These are phyloP conservation scores for Sus scrofa DNA, from an alignment of 2,113 vertebrate genomes.

Conservation along the genomic window DNA sequence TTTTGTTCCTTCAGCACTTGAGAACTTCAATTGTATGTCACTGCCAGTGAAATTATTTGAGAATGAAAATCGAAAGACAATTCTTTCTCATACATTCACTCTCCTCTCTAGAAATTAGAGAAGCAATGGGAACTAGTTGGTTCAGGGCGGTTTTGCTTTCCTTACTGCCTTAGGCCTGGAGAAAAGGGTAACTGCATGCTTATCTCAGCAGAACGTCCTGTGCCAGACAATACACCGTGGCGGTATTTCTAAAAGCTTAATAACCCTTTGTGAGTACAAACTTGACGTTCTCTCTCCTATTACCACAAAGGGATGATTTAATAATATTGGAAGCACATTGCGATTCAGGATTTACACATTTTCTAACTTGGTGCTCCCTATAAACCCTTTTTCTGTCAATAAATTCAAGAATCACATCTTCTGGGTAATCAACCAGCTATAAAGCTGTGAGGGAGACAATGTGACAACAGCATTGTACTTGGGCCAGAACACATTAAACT, in stretches of 20 bases:
- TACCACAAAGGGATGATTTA: not conserved
- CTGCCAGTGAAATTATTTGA: not conserved
- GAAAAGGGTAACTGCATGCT: not conserved
- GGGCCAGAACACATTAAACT: not conserved
- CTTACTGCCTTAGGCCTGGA: not conserved
- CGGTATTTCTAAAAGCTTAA: not conserved
- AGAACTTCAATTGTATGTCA: slow-evolving; percentile 25
- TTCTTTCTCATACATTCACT: not conserved
- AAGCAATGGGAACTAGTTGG: not conserved
- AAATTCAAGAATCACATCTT: not conserved
- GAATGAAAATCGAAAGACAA: not conserved
- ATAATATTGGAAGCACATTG: not conserved
- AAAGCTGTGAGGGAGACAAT: not conserved
- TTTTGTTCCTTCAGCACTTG: not conserved
- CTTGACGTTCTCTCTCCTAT: not conserved
- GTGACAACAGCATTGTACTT: not conserved
- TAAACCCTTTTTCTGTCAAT: not conserved
- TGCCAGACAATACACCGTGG: not conserved
- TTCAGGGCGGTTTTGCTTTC: not conserved
- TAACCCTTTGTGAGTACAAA: not conserved
- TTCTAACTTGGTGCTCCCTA: not conserved
- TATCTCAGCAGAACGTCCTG: not conserved
- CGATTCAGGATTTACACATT: not conserved
- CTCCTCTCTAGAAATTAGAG: not conserved
- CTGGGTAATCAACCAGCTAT: not conserved